Conservation (phyloP, 2,797 vertebrate species). For the Argya squamiceps region DNA sequence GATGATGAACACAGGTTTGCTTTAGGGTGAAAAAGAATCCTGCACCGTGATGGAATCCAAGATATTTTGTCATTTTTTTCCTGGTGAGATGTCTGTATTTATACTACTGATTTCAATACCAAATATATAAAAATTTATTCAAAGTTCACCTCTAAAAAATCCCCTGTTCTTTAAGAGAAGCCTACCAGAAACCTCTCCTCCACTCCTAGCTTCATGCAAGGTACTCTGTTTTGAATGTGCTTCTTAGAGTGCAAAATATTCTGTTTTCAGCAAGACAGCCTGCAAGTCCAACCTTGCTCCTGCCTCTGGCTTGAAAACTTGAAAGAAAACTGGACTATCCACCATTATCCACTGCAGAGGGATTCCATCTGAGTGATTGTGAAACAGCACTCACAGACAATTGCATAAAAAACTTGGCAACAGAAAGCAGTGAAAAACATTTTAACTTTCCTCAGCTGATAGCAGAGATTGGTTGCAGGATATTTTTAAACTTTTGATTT, state of each 20-base stretch:
- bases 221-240: background rate
- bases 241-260: background rate
- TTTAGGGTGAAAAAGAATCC: background rate
- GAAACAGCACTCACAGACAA: background rate
- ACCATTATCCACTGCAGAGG: background rate
- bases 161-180: background rate
- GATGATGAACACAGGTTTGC: background rate
- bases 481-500: background rate
- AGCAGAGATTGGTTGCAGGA: background rate
- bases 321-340: background rate
- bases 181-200: background rate
- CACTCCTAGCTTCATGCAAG: background rate
- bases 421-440: background rate
- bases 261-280: background rate
- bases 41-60: background rate
- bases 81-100: background rate
- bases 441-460: background rate
- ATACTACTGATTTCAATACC: background rate
- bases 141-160: background rate
- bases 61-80: background rate
- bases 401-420: background rate
- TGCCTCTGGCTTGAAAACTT: background rate
- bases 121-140: background rate
- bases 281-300: background rate
- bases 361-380: background rate